These are phyloP conservation scores for Agrotis segetum DNA, from an alignment of 2,888 invertebrate species.

Conservation along the genomic window DNA sequence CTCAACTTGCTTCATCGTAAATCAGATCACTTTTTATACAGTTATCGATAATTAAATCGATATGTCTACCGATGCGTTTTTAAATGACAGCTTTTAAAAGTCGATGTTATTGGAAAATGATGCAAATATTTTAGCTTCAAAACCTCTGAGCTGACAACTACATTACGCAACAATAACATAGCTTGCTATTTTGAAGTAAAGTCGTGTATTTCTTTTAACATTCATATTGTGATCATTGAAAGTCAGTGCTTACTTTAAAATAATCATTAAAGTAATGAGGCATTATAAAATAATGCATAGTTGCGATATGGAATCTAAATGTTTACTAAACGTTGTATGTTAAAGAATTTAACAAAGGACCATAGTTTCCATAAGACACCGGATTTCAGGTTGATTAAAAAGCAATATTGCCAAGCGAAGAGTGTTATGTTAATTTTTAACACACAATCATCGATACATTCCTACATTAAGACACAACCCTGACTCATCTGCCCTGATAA, in stretches of 20 bases:
- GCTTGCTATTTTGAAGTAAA: neutral
- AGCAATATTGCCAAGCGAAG: neutral
- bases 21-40: constrained; percentile 49
- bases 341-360: constrained; percentile 12
- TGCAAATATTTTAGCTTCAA: neutral
- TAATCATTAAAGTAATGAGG: too few relatives aligned
- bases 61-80: constrained; percentile 36
- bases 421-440: too few relatives aligned
- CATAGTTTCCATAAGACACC: constrained; percentile 5
- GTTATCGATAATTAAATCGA: constrained; percentile 55
- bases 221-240: neutral
- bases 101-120: constrained; percentile 13
- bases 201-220: neutral
- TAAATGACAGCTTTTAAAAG: constrained; percentile 28
- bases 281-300: too few relatives aligned
- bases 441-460: constrained; percentile 29
- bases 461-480: neutral
- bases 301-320: neutral
- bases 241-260: neutral
- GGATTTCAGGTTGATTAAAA: neutral
- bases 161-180: neutral
- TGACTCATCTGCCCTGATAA: too few relatives aligned
- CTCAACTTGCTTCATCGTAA: constrained; percentile 30
- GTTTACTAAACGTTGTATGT: neutral
- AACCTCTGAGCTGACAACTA: neutral